Conservation (phyloP, 2,888 invertebrate species). For the Microchrysa polita region DNA sequence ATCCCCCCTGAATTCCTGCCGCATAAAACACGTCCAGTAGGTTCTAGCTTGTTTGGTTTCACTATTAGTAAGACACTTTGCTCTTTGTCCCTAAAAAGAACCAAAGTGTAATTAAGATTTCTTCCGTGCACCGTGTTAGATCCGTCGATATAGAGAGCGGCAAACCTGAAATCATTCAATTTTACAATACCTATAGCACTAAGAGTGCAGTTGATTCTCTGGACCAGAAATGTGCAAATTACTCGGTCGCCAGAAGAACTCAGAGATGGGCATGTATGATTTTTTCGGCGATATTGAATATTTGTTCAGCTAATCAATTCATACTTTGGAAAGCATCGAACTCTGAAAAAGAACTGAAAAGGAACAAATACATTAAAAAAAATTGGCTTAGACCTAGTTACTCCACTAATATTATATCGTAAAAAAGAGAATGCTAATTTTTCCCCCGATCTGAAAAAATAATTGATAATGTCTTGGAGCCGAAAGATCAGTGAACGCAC, state of each 20-base stretch:
- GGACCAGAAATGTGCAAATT: conserved; percentile 26
- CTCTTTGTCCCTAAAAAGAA: conserved; percentile 5
- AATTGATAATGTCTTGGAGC: conserved; percentile 14
- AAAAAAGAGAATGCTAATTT: not conserved
- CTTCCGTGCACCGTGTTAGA: conserved; percentile 1
- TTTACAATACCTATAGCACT: conserved; percentile 20
- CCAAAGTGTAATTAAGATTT: conserved; percentile 15
- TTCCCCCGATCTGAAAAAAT: not conserved
- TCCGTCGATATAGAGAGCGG: not conserved
- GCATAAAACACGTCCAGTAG: conserved; percentile 15
- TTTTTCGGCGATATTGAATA: conserved; percentile 16
- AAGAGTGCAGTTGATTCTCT: conserved; percentile 23
- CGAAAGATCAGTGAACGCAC: too few relatives aligned
- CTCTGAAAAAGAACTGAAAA: conserved; percentile 5
- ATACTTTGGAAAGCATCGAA: conserved; percentile 6
- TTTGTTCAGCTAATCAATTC: conserved; percentile 1
- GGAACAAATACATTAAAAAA: conserved; percentile 4
- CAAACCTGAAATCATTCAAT: conserved; percentile 14
- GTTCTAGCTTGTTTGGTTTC: conserved; percentile 19
- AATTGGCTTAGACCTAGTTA: not conserved
- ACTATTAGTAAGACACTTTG: conserved; percentile 5
- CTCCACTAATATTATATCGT: not conserved
- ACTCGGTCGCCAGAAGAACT: conserved; percentile 9
- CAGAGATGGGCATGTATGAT: not conserved
- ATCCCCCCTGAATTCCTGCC: not conserved